Evolutionary conservation across 1,140 invertebrate species (phyloP), one percentile per base, ranked within the genome.

Genomic region (Temnothorax curvispinosus): DNA sequence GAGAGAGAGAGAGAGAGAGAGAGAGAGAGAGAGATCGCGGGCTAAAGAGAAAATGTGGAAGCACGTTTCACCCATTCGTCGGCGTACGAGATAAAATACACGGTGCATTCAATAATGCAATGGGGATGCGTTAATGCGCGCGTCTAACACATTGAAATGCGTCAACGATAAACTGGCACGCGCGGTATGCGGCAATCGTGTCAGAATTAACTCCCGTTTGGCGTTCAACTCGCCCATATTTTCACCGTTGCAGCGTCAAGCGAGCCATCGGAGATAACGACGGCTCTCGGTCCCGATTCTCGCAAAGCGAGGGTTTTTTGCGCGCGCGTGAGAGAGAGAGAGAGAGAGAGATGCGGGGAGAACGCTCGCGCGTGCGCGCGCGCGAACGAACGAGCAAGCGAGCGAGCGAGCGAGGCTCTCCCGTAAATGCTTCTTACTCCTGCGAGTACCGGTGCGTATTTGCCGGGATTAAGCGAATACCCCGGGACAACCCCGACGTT

Each of bases 381-480:
- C 21, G 21, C 21, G 21, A 21, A 21, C 21, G 21, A 21, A 21
- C 21, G 32, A 58, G 47, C 13, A 47, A 76, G 47, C 13, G 69
- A 76, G 60, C 47, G 35, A 8, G 65, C n/a, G 65, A 5, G 44
- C 41, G 41, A 50, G 15, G n/a, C 32, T 21, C 54, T 38, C 21
- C 18, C 77, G 77, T 71, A 58, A 81, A 81, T 44, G 64, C 65
- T 81, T 58, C 78, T 81, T 71, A 71, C 52, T 13, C 6, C 27
- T 27, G 56, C 56, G 56, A 85, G 38, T 27, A 69, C 15, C n/a
- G 54, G 64, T 81, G 50, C 78, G 65, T 81, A 85, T 52, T 85
- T 76, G 81, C 71, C 44, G 71, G 72, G 81, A 76, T 81, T 81
- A 81, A 81, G 78, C 78, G 78, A 81, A 81, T 71, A 81, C 65